Conservation (phyloP, 2,888 invertebrate species). For the Apodemia mormo region DNA sequence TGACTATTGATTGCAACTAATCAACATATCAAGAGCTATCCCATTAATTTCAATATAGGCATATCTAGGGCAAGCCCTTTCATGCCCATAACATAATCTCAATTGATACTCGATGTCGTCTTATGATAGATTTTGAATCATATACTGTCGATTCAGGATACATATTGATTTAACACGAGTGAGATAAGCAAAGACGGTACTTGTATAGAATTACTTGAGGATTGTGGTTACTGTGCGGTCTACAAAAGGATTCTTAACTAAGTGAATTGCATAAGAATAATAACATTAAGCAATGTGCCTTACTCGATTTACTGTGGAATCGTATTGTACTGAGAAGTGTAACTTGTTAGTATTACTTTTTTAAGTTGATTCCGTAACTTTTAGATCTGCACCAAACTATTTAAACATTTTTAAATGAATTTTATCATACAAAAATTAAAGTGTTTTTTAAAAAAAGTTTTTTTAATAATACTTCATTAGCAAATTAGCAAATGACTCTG, state of each 20-base stretch:
- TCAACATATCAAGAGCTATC: slow-evolving; percentile 5
- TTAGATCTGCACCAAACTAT: too few species aligned
- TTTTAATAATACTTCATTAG: too few species aligned
- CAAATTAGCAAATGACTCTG: too few species aligned
- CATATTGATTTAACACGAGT: not conserved
- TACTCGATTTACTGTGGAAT: not conserved
- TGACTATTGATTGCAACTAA: not conserved
- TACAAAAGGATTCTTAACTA: not conserved
- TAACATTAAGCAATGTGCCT: not conserved
- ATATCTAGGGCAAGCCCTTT: slow-evolving; percentile 11
- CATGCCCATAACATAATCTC: slow-evolving; percentile 9
- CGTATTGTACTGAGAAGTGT: not conserved
- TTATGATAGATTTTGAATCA: not conserved
- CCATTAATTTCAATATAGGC: slow-evolving; percentile 10
- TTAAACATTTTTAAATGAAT: too few species aligned
- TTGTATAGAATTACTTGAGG: slow-evolving; percentile 2
- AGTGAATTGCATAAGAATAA: not conserved
- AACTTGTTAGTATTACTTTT: too few species aligned
- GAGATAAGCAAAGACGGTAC: slow-evolving; percentile 1
- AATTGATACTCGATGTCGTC: not conserved
- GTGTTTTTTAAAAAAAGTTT: too few species aligned
- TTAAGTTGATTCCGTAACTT: too few species aligned
- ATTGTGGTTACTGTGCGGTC: slow-evolving; percentile 12
- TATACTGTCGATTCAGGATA: not conserved
- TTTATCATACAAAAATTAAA: too few species aligned